A percentile compares a stretch with the other conserved stretches of the same genome.
phyloP scores from a whole-genome alignment of 2,113 vertebrate genomes.

The Isurus oxyrinchus region DNA sequence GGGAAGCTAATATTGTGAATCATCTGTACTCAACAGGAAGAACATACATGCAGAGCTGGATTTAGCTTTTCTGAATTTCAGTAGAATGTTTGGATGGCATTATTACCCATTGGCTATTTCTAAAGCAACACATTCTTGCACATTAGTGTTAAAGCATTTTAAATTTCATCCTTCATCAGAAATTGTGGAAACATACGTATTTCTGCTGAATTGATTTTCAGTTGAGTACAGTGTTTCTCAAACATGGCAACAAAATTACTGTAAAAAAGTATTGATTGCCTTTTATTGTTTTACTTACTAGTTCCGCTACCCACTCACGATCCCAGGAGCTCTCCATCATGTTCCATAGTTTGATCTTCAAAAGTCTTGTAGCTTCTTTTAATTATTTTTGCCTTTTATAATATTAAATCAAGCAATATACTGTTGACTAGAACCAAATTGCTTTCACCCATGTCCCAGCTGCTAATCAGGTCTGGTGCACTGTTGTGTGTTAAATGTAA shows the following conservation, averaged over 20 bases:
- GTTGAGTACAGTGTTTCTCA: background rate
- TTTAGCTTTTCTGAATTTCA: background rate
- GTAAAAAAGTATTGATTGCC: background rate
- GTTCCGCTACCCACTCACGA: background rate
- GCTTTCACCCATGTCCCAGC: background rate
- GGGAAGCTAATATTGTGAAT: background rate
- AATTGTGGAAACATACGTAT: background rate
- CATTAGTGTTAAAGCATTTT: background rate
- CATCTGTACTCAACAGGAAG: background rate
- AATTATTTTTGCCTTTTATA: background rate
- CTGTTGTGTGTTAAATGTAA: background rate
- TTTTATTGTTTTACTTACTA: background rate
- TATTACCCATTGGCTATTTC: background rate
- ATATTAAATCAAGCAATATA: background rate
- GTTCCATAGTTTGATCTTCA: background rate
- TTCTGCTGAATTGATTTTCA: background rate
- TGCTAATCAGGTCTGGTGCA: background rate
- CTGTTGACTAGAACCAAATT: background rate
- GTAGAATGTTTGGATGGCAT: background rate
- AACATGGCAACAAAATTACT: background rate
- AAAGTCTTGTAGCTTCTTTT: background rate
- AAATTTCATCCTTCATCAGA: background rate
- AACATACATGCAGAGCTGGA: background rate
- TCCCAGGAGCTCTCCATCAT: background rate
- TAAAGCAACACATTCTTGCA: background rate